These are phyloP conservation scores for Sparus aurata DNA, from an alignment of 2,797 vertebrate genomes.

Conservation along the genomic window DNA sequence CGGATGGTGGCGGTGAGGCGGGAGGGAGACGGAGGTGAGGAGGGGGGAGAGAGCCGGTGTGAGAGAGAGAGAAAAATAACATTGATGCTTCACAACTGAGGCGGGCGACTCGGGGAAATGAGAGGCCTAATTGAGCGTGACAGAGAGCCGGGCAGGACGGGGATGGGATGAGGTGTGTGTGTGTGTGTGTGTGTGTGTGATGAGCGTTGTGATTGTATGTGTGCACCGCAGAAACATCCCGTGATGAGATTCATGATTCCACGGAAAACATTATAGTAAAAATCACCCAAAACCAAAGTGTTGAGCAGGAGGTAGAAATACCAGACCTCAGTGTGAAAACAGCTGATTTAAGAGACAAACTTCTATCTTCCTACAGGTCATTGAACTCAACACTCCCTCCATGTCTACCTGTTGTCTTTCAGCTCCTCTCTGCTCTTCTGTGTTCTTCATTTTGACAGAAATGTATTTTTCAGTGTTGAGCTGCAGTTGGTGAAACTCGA, in stretches of 20 bases:
- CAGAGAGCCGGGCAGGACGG: conserved; percentile 46
- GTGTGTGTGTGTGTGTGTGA: conserved; percentile 30
- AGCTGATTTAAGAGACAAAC: neutral
- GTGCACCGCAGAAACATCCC: conserved; percentile 5
- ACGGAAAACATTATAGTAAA: neutral
- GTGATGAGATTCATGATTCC: neutral
- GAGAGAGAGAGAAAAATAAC: conserved; percentile 53
- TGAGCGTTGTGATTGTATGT: conserved; percentile 20
- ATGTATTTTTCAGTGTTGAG: neutral
- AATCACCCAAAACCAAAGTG: neutral
- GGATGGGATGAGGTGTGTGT: conserved; percentile 26
- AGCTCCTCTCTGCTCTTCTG: neutral
- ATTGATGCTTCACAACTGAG: conserved; percentile 65
- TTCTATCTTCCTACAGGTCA: neutral
- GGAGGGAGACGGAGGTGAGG: neutral
- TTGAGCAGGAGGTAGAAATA: neutral
- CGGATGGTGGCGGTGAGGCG: conserved; percentile 31
- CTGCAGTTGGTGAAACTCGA: no score
- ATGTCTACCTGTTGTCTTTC: no score
- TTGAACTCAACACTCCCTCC: no score
- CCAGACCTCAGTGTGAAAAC: no score
- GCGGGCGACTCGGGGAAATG: conserved; percentile 67
- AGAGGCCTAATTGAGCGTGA: conserved; percentile 79
- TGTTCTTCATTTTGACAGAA: neutral
- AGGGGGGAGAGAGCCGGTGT: neutral